These are phyloP conservation scores for Aurelia aurita complex sp. Pacific DNA, from an alignment of 30 jellyfish, hydroid and myxozoan genomes.

Conservation along the genomic window DNA sequence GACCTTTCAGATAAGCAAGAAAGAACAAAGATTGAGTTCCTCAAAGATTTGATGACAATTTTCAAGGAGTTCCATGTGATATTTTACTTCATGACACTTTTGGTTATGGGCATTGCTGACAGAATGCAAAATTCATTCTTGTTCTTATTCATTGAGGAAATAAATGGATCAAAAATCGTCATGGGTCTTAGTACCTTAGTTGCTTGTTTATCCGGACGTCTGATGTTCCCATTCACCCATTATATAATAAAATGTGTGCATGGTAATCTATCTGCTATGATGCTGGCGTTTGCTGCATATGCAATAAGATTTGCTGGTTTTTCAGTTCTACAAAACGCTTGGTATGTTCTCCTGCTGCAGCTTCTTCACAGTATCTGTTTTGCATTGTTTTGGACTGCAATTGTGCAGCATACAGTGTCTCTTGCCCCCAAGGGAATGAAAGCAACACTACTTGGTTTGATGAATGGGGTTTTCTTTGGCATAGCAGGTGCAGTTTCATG, in stretches of 20 bases:
- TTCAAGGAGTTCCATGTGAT: slow-evolving; percentile 48
- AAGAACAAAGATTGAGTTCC: neutral
- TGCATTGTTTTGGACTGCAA: slow-evolving; percentile 83
- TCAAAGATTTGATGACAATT: slow-evolving; percentile 20
- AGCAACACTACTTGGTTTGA: slow-evolving; percentile 70
- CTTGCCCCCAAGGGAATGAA: slow-evolving; percentile 56
- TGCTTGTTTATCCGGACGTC: slow-evolving; percentile 47
- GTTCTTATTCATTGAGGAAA: slow-evolving; percentile 52
- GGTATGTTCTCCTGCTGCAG: slow-evolving; percentile 71
- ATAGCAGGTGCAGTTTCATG: slow-evolving; percentile 61
- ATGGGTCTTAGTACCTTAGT: slow-evolving; percentile 78
- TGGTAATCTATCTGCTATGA: slow-evolving; percentile 64
- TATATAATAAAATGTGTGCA: slow-evolving; percentile 44
- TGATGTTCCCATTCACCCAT: slow-evolving; percentile 62
- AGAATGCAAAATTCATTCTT: slow-evolving; percentile 52
- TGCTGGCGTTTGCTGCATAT: slow-evolving; percentile 40
- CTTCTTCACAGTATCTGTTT: slow-evolving; percentile 73
- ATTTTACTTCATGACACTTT: slow-evolving; percentile 50
- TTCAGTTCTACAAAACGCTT: slow-evolving; percentile 67
- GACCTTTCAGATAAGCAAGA: neutral
- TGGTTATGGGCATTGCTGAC: slow-evolving; percentile 66
- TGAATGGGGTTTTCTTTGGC: slow-evolving; percentile 72
- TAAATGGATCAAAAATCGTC: slow-evolving; percentile 56
- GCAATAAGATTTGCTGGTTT: slow-evolving; percentile 55
- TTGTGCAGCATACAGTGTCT: slow-evolving; percentile 43